phyloP scores from a whole-genome alignment of 2,888 invertebrate species.

The Eulithis prunata region DNA sequence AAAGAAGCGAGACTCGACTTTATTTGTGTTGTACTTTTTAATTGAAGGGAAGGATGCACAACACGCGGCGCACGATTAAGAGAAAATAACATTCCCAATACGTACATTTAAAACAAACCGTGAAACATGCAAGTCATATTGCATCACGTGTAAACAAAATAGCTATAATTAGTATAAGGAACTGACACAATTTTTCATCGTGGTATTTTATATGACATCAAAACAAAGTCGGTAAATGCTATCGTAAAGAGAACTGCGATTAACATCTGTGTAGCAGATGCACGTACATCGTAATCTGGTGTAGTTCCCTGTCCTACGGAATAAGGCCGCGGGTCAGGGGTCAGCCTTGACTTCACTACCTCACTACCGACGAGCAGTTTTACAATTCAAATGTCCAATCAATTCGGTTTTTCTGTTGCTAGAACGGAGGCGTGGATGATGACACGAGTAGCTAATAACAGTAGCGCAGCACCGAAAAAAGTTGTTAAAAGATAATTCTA shows the following conservation, averaged over 20 bases:
- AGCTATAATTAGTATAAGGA: constrained; percentile 60
- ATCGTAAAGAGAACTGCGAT: constrained; percentile 64
- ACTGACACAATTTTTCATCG: constrained; percentile 66
- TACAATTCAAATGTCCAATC: constrained; percentile 58
- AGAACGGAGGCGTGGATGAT: constrained; percentile 45
- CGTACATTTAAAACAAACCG: constrained; percentile 45
- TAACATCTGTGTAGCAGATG: constrained; percentile 70
- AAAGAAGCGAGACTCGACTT: constrained; percentile 65
- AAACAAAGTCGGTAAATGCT: constrained; percentile 63
- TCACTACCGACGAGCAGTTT: constrained; percentile 41
- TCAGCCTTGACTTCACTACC: constrained; percentile 47
- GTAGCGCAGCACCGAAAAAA: too few species aligned
- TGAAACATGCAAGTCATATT: constrained; percentile 37
- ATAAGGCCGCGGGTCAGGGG: constrained; percentile 55
- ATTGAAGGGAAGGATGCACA: constrained; percentile 61
- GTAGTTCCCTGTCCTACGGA: constrained; percentile 38
- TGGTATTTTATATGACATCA: constrained; percentile 68
- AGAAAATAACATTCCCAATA: constrained; percentile 50
- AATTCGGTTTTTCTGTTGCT: constrained; percentile 38
- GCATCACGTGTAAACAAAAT: constrained; percentile 40
- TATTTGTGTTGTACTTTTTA: constrained; percentile 70
- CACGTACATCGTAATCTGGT: constrained; percentile 60
- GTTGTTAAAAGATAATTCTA: too few species aligned
- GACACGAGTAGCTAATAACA: constrained; percentile 21
- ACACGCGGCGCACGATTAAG: constrained; percentile 54